Conservation (phyloP, 1,140 invertebrate species). For the Drosophila athabasca region DNA sequence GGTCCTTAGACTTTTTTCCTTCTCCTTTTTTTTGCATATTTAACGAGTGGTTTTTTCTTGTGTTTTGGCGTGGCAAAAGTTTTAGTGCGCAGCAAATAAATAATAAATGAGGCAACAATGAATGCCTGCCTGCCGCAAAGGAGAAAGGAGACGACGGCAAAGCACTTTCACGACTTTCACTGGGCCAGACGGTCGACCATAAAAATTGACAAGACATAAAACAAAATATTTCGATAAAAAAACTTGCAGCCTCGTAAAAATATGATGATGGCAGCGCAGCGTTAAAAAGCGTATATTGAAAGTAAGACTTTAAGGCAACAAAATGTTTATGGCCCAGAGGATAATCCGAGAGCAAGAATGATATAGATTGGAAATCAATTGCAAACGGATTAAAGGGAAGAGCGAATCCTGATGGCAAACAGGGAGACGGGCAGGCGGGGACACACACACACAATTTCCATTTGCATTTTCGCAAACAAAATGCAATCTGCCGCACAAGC, state of each 20-base stretch:
- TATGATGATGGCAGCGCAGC: constrained; percentile 20
- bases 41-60: constrained; percentile 39
- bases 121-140: constrained; percentile 1
- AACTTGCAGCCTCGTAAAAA: constrained; percentile 51
- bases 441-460: constrained; percentile 14
- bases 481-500: constrained; percentile 16
- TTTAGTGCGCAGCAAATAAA: constrained; percentile 56
- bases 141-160: not conserved
- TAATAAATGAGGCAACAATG: constrained; percentile 57
- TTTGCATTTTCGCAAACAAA: constrained; percentile 16
- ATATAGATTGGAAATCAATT: constrained; percentile 40
- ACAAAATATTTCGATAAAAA: constrained; percentile 38
- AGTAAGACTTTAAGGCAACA: constrained; percentile 40
- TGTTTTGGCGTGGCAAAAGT: constrained; percentile 29
- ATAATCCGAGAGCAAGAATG: constrained; percentile 23
- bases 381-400: constrained; percentile 14
- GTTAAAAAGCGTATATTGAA: constrained; percentile 19
- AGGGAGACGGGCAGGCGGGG: too few relatives aligned
- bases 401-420: too few relatives aligned
- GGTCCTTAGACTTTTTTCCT: not conserved
- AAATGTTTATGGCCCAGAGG: constrained; percentile 35
- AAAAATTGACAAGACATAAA: constrained; percentile 61
- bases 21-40: constrained; percentile 57
- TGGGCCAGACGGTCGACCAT: constrained; percentile 16
- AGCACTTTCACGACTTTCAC: constrained; percentile 22